Evolutionary conservation across 2,113 vertebrate genomes (phyloP).

Genomic region (Rhinichthys klamathensis): DNA sequence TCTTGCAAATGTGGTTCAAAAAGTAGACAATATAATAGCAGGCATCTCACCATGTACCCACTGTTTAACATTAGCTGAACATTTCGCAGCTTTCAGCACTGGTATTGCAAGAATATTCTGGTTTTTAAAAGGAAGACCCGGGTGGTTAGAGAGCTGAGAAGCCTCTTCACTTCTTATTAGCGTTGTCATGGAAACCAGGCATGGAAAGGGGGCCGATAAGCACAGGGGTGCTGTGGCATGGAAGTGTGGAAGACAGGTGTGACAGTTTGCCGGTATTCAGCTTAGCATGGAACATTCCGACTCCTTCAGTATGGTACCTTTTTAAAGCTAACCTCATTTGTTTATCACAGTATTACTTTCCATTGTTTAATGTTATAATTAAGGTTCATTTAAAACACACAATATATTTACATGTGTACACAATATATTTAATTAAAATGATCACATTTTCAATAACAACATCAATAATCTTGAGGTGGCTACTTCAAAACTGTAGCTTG

Average conservation of each 20-base stretch:
- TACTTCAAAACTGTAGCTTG: not conserved
- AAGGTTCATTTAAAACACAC: not conserved
- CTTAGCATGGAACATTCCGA: slow-evolving; percentile 22
- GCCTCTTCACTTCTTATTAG: slow-evolving; percentile 49
- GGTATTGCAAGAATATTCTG: slow-evolving; percentile 14
- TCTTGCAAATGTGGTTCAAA: not conserved
- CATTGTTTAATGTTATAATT: not conserved
- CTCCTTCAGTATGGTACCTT: not conserved
- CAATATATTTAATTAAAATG: not conserved
- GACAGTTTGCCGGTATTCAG: slow-evolving; percentile 26
- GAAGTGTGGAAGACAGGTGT: slow-evolving; percentile 20
- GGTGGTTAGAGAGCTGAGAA: slow-evolving; percentile 29
- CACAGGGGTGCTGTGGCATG: not conserved
- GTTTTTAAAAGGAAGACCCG: slow-evolving; percentile 47
- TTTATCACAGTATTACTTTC: not conserved
- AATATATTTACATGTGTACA: not conserved
- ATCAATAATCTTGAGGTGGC: not conserved
- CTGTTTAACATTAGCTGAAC: slow-evolving; percentile 3
- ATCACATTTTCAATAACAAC: not conserved
- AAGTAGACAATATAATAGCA: slow-evolving; percentile 7
- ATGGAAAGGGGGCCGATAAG: slow-evolving; percentile 44
- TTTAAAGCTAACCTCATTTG: too few species aligned
- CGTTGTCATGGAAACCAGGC: slow-evolving; percentile 60
- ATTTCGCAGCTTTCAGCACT: not conserved
- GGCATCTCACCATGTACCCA: not conserved